Evolutionary conservation across 1,140 invertebrate genomes (phyloP).

Genomic region (Zaprionus inermis): DNA sequence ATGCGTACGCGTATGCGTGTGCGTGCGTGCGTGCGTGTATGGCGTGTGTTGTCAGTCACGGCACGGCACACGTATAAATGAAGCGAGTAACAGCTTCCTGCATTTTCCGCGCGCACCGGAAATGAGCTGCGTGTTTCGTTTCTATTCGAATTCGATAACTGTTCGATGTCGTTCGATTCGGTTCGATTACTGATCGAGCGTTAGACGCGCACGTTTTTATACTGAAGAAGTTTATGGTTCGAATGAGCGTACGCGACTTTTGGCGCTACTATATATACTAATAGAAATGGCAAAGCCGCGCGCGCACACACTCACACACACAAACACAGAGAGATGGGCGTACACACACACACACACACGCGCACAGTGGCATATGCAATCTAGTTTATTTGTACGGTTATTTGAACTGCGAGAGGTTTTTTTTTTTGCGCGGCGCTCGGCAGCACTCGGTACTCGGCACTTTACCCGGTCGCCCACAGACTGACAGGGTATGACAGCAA

Average conservation of each 20-base stretch:
- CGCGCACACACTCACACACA: slow-evolving; percentile 33
- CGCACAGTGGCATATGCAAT: slow-evolving; percentile 56
- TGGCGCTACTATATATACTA: slow-evolving; percentile 76
- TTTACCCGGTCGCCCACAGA: slow-evolving; percentile 43
- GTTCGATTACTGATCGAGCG: slow-evolving; percentile 26
- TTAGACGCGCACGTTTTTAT: slow-evolving; percentile 41
- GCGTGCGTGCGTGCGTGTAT: not conserved
- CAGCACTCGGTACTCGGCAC: not conserved
- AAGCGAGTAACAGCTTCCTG: not conserved
- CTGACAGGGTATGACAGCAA: slow-evolving; percentile 48
- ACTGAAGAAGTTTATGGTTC: slow-evolving; percentile 55
- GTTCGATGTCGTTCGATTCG: slow-evolving; percentile 35
- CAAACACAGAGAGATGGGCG: not conserved
- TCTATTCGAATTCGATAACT: slow-evolving; percentile 24
- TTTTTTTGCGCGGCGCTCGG: slow-evolving; percentile 54
- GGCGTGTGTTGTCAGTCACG: not conserved
- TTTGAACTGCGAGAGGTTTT: slow-evolving; percentile 72
- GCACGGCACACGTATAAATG: not conserved
- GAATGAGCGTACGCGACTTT: slow-evolving; percentile 72
- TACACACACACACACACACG: slow-evolving; percentile 16
- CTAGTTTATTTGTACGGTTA: slow-evolving; percentile 75
- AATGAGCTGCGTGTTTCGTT: slow-evolving; percentile 35
- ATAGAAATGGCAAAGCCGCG: slow-evolving; percentile 55
- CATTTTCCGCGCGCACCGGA: slow-evolving; percentile 48
- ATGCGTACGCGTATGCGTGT: not conserved